Evolutionary conservation across 2,797 vertebrate species (phyloP), one percentile per base, ranked within the genome.

Genomic region (Paedocypris micromegethes): DNA sequence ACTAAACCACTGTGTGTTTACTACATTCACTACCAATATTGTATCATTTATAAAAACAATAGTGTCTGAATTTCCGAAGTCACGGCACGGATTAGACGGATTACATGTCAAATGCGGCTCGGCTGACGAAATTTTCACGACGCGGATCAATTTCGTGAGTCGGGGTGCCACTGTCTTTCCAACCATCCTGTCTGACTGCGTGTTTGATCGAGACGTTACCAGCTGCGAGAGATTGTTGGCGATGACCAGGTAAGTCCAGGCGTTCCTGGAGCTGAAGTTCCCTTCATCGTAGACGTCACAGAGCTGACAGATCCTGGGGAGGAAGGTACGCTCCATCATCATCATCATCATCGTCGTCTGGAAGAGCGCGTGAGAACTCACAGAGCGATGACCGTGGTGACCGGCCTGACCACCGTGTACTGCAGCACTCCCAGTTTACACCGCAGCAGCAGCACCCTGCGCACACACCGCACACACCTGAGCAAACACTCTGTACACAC

Each of bases 211-310:
- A 40, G 9, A 46, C 7, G 68, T 89, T 89, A 99, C 97, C 79
- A 99, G 84, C 66, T 99, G 96, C 65, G 97, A 99, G 83, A 98
- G 88, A 66, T 98, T 98, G 86, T 99, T 99, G 82, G 98, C 85
- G 80, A 99, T 95, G 77, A 98, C 96, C 83, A 99, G 85, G 79
- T 98, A 98, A 0, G 95, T 98, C 97, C 97, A 99, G 8, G 96
- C 96, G 58, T 97, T 99, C 80, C 77, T 88, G 53, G 93, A 94
- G 75, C 91, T 96, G 78, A 98, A 98, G 76, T 98, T 98, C 47
- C 97, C 96, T 89, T 99, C 96, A 66, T 96, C 93, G 4, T 98
- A 99, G 47, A 98, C 89, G 0, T 68, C 83, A 81, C 92, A 84
- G 40, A 95, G 86, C 84, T 99, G 90, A 87, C 94, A 98, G 77